Evolutionary conservation across 2,113 vertebrate species (phyloP).

Genomic region (Apeltes quadracus): DNA sequence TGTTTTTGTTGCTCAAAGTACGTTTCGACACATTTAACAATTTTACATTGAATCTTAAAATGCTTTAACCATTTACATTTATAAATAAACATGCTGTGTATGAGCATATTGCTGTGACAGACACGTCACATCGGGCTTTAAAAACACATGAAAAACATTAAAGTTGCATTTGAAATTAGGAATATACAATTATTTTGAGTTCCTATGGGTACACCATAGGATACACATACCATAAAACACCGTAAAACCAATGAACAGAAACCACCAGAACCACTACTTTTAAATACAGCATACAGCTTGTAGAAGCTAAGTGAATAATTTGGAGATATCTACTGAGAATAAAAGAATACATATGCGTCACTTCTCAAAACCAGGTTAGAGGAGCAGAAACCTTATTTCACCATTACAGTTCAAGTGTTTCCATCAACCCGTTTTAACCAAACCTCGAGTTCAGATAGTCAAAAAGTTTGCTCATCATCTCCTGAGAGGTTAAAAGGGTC

Average conservation of each 20-base stretch:
- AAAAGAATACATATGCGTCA: neutral
- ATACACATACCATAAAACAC: too few species aligned
- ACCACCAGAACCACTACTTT: neutral
- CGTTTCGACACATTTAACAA: too few species aligned
- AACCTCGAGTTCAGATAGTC: neutral
- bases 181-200: too few species aligned
- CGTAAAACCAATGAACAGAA: neutral
- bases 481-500: neutral
- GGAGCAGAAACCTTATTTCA: neutral
- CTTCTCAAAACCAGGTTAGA: neutral
- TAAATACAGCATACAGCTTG: neutral
- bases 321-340: neutral
- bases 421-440: neutral
- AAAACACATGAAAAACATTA: too few species aligned
- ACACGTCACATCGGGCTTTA: too few species aligned
- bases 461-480: neutral
- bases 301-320: neutral
- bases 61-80: too few species aligned
- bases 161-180: too few species aligned
- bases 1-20: too few species aligned
- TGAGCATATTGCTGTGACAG: too few species aligned
- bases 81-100: too few species aligned
- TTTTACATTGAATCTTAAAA: too few species aligned
- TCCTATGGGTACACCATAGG: too few species aligned
- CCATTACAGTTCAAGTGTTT: neutral